phyloP scores from a whole-genome alignment of 2,888 invertebrate species.

The Leucoma salicis region DNA sequence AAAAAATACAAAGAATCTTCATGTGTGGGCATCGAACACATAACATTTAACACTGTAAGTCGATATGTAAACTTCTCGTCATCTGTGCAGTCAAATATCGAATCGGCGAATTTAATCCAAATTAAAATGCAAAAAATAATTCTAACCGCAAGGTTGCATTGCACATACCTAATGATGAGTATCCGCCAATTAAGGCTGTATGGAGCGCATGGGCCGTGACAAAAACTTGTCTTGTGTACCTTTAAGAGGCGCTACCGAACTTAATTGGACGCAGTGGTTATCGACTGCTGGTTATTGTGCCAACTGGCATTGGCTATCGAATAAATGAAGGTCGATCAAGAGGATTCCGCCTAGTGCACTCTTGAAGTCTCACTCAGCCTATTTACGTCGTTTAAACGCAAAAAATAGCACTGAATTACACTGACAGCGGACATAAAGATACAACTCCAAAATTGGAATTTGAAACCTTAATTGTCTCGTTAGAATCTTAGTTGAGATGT shows the following conservation, averaged over 20 bases:
- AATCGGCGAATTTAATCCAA: too few species aligned
- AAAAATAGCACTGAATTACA: constrained; percentile 33
- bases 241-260: constrained; percentile 74
- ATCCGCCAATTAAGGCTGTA: constrained; percentile 73
- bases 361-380: constrained; percentile 38
- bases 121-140: constrained; percentile 40
- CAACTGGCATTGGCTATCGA: constrained; percentile 46
- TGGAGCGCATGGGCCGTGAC: constrained; percentile 46
- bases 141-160: constrained; percentile 49
- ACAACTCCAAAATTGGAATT: constrained; percentile 47
- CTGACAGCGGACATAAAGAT: constrained; percentile 38
- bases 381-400: constrained; percentile 45
- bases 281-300: constrained; percentile 61
- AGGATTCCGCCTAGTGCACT: constrained; percentile 31
- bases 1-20: too few species aligned
- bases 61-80: too few species aligned
- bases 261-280: constrained; percentile 71
- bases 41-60: too few species aligned
- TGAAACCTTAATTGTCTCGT: constrained; percentile 57
- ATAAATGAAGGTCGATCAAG: constrained; percentile 59
- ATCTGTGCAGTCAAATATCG: too few species aligned
- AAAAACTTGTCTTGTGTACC: constrained; percentile 68
- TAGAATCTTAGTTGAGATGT: constrained; percentile 31
- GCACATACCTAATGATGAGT: constrained; percentile 68
- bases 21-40: too few species aligned